phyloP scores from a whole-genome alignment of 2,797 vertebrate genomes.

The Alexandromys oeconomus region DNA sequence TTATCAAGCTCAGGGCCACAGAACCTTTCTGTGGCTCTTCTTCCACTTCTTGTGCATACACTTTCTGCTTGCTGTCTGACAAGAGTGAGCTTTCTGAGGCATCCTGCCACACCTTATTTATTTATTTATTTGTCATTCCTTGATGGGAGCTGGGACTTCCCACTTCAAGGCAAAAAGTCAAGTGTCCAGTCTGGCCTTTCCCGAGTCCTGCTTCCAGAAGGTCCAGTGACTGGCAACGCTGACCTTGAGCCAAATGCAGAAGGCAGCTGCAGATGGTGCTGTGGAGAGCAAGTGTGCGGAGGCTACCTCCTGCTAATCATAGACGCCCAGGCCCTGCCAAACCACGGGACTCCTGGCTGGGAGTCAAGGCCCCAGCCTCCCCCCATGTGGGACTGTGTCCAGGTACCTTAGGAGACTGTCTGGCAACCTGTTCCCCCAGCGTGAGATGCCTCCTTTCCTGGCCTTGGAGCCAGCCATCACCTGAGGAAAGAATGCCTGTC shows the following conservation, averaged over 20 bases:
- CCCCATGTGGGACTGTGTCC: slow-evolving; percentile 71
- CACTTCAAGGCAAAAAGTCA: slow-evolving; percentile 66
- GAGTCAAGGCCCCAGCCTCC: slow-evolving; percentile 71
- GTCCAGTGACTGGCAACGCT: slow-evolving; percentile 45
- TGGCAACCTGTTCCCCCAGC: slow-evolving; percentile 84
- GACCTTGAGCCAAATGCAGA: slow-evolving; percentile 77
- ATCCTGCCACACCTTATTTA: background rate
- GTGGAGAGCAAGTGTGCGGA: slow-evolving; percentile 34
- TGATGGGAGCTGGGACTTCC: slow-evolving; percentile 61
- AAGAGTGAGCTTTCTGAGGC: background rate
- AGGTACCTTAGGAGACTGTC: slow-evolving; percentile 84
- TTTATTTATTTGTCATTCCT: slow-evolving; percentile 19
- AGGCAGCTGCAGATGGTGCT: slow-evolving; percentile 83
- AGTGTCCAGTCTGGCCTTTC: slow-evolving; percentile 77
- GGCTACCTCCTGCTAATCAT: slow-evolving; percentile 66
- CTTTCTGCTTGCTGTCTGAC: background rate
- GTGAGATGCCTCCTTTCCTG: slow-evolving; percentile 62
- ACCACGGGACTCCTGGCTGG: slow-evolving; percentile 77
- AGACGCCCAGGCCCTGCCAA: background rate
- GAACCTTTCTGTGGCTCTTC: background rate
- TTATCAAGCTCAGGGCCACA: background rate
- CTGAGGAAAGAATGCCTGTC: slow-evolving; percentile 47
- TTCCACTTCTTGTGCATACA: background rate
- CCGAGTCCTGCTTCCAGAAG: slow-evolving; percentile 73
- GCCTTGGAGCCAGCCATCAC: slow-evolving; percentile 59